Evolutionary conservation across 2,888 invertebrate genomes (phyloP).

Genomic region (Temnothorax unifasciatus): DNA sequence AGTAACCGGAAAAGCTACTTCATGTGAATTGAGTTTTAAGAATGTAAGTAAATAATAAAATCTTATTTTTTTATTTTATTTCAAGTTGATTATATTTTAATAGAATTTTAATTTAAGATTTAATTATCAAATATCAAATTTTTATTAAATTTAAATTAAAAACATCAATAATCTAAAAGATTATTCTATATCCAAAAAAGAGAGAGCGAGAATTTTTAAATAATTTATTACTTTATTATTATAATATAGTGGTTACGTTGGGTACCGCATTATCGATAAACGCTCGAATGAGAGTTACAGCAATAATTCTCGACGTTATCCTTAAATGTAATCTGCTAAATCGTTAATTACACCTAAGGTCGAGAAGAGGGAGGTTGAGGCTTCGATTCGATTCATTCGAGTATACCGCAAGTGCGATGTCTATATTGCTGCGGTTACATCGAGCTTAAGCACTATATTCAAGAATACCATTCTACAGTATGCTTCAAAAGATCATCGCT

Average conservation of each 20-base stretch:
- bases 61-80: neutral
- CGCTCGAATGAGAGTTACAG: constrained; percentile 11
- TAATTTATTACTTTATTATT: neutral
- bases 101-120: neutral
- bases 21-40: neutral
- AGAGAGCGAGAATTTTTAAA: neutral
- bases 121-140: constrained; percentile 9
- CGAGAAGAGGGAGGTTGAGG: neutral
- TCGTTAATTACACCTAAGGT: constrained; percentile 36
- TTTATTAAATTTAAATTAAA: neutral
- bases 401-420: constrained; percentile 33
- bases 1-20: neutral
- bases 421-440: constrained; percentile 24
- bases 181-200: neutral
- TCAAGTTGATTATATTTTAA: neutral
- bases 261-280: constrained; percentile 6
- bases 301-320: constrained; percentile 26
- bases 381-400: constrained; percentile 43
- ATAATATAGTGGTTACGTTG: neutral
- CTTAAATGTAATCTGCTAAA: constrained; percentile 43
- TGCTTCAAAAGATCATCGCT: neutral
- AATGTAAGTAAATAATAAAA: neutral
- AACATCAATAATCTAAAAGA: neutral
- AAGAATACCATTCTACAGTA: neutral
- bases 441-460: constrained; percentile 14